Evolutionary conservation across 2,888 invertebrate genomes (phyloP), one percentile per base, ranked within the genome.

Genomic region (Scaptomyza tumidula): DNA sequence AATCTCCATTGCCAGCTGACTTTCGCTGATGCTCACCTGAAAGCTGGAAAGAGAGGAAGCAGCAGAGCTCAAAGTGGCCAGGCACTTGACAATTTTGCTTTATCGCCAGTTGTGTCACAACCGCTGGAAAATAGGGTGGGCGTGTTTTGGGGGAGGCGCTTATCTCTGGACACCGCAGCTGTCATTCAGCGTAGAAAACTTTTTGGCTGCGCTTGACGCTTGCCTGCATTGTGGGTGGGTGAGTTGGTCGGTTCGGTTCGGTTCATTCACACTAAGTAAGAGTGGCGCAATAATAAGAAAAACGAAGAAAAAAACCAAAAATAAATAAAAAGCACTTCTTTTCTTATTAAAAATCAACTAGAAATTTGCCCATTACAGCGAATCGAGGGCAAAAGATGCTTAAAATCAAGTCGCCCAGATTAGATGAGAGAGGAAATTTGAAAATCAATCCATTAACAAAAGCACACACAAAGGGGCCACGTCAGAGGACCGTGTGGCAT

Each of bases 361-460:
- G 80, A 76, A 86, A 86, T 69, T 78, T 14, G 79, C 66, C 81
- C 81, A 88, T 67, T 82, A 86, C 71, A 62, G 53, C 29, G 27
- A 13, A 14, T 33, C 19, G 52, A 6, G 11, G 48, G 45, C 31
- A 48, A 73, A 68, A 74, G 70, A 71, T 67, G 78, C 80, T 69
- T 67, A 79, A 88, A 89, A 88, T 65, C 69, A 72, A 80, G 80
- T 86, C 82, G 64, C 66, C 68, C 89, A 89, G 85, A 85, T 85
- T 89, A 86, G 85, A 82, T 80, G 79, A 81, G 72, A 75, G 75
- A 33, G 13, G 44, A 70, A 76, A 77, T 78, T 74, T 79, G 80
- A 80, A 77, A 83, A 87, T 87, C 88, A 90, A 90, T 89, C 87
- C 90, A 88, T 89, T 89, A 88, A 87, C 82, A 81, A 90, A 88